A percentile compares a stretch with the other conserved stretches of the same genome.
phyloP scores from a whole-genome alignment of 2,888 invertebrate species.

The Dioctria rufipes region DNA sequence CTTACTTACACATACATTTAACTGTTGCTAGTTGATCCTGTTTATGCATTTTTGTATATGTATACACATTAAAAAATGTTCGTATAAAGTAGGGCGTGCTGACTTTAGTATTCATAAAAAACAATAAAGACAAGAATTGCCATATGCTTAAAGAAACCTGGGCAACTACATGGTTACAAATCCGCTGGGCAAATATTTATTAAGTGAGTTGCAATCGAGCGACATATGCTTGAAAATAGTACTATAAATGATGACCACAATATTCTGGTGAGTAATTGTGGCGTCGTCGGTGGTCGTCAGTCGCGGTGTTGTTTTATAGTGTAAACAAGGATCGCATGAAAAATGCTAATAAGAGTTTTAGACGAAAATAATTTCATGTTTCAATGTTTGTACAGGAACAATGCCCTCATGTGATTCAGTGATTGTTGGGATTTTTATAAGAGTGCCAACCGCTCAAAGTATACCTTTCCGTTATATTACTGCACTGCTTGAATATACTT shows the following conservation, averaged over 20 bases:
- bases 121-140: not conserved
- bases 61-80: no score
- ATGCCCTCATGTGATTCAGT: conserved; percentile 30
- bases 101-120: no score
- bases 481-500: no score
- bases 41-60: not conserved
- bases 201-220: conserved; percentile 8
- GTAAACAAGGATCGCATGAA: conserved; percentile 43
- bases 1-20: no score
- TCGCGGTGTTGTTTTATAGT: not conserved
- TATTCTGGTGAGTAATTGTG: conserved; percentile 19
- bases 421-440: no score
- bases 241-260: not conserved
- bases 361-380: conserved; percentile 35
- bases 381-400: conserved; percentile 32
- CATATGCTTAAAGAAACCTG: conserved; percentile 20
- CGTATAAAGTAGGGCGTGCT: not conserved
- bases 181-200: conserved; percentile 16
- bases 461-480: no score
- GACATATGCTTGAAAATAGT: conserved; percentile 24
- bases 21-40: conserved; percentile 13
- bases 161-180: conserved; percentile 4
- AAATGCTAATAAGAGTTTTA: conserved; percentile 33
- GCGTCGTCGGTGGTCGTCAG: not conserved
- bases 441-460: no score